Percentiles rank a stretch among this genome's conserved stretches.
Evolutionary conservation across 2,888 invertebrate genomes (phyloP).

Genomic region (Xestia ashworthii): DNA sequence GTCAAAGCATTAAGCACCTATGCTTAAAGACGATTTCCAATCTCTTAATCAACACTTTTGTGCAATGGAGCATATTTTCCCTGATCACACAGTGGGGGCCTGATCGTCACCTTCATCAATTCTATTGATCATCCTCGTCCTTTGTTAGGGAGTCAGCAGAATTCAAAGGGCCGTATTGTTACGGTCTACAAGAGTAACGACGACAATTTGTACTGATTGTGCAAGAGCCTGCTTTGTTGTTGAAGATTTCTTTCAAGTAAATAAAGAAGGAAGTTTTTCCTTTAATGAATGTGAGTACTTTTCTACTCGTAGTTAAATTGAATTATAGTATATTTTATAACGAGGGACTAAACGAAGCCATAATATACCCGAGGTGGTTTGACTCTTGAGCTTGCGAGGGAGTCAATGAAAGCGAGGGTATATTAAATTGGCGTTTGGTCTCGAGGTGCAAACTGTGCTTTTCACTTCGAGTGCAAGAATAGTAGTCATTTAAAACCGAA

Average conservation of each 20-base stretch:
- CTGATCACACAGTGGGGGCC: conserved; percentile 35
- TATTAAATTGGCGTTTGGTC: no score
- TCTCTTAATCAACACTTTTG: conserved; percentile 42
- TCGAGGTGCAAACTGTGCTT: no score
- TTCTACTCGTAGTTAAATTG: background rate
- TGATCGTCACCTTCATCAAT: conserved; percentile 45
- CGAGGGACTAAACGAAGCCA: no score
- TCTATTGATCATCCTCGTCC: conserved; percentile 42
- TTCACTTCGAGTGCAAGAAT: no score
- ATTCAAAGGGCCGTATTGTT: conserved; percentile 43
- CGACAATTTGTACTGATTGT: conserved; percentile 46
- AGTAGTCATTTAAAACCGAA: no score
- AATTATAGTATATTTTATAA: no score
- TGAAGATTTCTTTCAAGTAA: conserved; percentile 14
- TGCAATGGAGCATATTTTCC: conserved; percentile 43
- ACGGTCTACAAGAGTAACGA: conserved; percentile 13
- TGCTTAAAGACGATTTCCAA: conserved; percentile 10
- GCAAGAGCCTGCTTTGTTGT: conserved; percentile 10
- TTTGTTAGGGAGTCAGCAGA: conserved; percentile 43
- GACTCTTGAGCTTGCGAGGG: no score
- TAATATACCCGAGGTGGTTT: no score
- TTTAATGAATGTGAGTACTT: background rate
- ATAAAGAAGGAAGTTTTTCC: background rate
- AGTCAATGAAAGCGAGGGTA: no score
- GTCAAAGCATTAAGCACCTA: conserved; percentile 6